A percentile compares a stretch with the other conserved stretches of the same genome.
These are phyloP conservation scores for Intellagama lesueurii DNA, from an alignment of 2,797 vertebrate genomes.

Conservation along the genomic window DNA sequence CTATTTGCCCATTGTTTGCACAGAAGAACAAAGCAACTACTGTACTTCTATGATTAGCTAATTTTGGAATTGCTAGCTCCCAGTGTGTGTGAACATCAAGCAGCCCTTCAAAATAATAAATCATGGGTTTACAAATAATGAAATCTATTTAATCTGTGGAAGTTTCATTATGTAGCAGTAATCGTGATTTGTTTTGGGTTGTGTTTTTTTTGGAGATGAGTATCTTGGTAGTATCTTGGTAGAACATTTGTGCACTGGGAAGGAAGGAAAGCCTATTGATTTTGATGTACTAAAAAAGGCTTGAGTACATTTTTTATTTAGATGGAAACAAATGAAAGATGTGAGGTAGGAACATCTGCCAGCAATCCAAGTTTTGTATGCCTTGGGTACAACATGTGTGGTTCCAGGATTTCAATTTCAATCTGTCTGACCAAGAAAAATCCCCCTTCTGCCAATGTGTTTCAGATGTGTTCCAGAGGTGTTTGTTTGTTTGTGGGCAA, in stretches of 20 bases:
- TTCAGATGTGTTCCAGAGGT: conserved; percentile 20
- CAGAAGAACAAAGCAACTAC: neutral
- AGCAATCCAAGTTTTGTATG: conserved; percentile 62
- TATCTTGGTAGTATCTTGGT: conserved; percentile 55
- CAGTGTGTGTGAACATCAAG: neutral
- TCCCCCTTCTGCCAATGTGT: conserved; percentile 41
- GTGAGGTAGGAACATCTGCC: conserved; percentile 73
- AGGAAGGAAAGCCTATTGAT: conserved; percentile 52
- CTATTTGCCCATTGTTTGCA: neutral
- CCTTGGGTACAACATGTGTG: conserved; percentile 63
- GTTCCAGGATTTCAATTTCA: conserved; percentile 61
- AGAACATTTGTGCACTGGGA: conserved; percentile 48
- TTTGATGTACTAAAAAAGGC: conserved; percentile 54
- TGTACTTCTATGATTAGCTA: neutral
- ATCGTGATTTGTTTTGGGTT: neutral
- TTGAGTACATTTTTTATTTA: conserved; percentile 10
- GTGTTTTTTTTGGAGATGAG: conserved; percentile 26
- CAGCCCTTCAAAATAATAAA: neutral
- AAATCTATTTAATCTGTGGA: neutral
- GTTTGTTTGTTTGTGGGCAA: neutral
- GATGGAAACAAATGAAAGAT: conserved; percentile 65
- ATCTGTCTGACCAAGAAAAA: neutral
- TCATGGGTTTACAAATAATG: neutral
- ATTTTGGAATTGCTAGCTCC: neutral
- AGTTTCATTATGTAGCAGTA: neutral